Evolutionary conservation across 2,888 invertebrate genomes (phyloP).

Genomic region (Latrodectus hesperus): DNA sequence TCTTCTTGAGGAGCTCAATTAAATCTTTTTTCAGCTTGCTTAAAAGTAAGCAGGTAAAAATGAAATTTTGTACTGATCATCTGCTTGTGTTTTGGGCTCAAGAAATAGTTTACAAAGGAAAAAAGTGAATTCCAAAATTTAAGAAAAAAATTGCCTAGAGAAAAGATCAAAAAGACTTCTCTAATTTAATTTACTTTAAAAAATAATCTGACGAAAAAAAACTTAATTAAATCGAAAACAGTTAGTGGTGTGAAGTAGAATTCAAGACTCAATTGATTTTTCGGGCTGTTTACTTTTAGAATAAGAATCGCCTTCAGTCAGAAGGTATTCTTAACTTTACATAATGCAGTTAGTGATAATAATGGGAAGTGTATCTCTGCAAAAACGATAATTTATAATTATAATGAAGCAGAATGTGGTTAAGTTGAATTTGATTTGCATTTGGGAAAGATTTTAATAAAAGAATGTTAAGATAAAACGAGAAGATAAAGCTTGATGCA

Average conservation of each 20-base stretch:
- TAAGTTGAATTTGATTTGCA: too few species aligned
- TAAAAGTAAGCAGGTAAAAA: neutral
- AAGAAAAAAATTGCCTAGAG: neutral
- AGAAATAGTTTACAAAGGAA: neutral
- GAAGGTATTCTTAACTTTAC: neutral
- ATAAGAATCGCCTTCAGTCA: neutral
- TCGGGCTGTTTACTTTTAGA: neutral
- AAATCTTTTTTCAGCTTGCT: neutral
- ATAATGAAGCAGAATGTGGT: too few species aligned
- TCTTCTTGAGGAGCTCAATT: too few species aligned
- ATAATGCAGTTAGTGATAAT: neutral
- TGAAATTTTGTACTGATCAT: neutral
- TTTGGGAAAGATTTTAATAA: too few species aligned
- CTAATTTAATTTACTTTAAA: slow-evolving; percentile 48
- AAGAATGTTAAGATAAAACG: too few species aligned
- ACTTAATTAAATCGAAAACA: slow-evolving; percentile 52
- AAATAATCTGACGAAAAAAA: slow-evolving; percentile 19
- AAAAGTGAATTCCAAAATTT: neutral
- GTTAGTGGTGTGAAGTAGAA: slow-evolving; percentile 13
- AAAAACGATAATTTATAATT: neutral
- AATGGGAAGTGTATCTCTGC: neutral
- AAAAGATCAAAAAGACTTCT: slow-evolving; percentile 39
- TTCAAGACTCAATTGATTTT: slow-evolving; percentile 18
- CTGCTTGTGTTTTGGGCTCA: neutral
- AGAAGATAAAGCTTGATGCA: too few species aligned